These are phyloP conservation scores for Oncorhynchus masou DNA, from an alignment of 2,113 vertebrate species.

Conservation along the genomic window DNA sequence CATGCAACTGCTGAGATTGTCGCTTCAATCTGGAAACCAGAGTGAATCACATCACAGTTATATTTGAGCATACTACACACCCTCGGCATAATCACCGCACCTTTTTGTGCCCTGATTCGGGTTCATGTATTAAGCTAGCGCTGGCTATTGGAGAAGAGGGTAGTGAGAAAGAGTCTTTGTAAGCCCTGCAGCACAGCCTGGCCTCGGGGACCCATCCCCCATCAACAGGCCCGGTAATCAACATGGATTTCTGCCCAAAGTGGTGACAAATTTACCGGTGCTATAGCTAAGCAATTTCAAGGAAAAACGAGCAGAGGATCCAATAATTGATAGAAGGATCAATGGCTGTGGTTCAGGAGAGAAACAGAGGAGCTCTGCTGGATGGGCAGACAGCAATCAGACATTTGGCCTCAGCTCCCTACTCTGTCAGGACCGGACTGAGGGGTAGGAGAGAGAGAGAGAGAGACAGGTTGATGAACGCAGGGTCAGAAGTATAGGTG, in stretches of 20 bases:
- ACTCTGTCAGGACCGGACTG: constrained; percentile 1
- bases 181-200: constrained; percentile 23
- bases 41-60: no score
- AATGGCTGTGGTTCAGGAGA: constrained; percentile 15
- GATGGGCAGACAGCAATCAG: no score
- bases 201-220: constrained; percentile 26
- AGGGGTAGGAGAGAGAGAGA: background rate
- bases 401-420: constrained; percentile 12
- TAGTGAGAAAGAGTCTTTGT: no score
- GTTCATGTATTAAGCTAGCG: no score
- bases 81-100: no score
- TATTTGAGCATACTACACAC: no score
- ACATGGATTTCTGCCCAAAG: constrained; percentile 50
- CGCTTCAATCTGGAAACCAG: no score
- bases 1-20: no score
- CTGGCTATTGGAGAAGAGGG: no score
- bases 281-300: constrained; percentile 43
- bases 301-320: constrained; percentile 7
- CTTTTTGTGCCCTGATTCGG: no score
- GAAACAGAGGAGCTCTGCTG: no score
- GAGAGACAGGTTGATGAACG: no score
- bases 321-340: constrained; percentile 30
- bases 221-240: constrained; percentile 41
- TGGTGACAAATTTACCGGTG: constrained; percentile 39
- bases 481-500: background rate